phyloP scores from a whole-genome alignment of 2,113 vertebrate species.

The Lamprotornis superbus region DNA sequence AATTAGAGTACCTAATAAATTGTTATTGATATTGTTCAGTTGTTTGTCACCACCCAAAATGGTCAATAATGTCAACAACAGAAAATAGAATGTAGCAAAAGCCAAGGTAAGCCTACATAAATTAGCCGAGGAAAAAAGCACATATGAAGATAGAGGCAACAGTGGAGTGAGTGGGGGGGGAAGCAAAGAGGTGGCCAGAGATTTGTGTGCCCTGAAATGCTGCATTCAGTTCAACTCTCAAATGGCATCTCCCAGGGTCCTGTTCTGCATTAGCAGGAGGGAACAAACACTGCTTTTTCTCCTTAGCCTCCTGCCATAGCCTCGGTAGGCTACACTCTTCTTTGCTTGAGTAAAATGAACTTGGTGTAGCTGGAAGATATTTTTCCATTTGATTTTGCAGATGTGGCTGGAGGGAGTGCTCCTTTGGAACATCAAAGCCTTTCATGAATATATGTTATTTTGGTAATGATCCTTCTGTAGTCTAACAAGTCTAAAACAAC shows the following conservation, averaged over 20 bases:
- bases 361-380: background rate
- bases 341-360: background rate
- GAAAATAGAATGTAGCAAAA: background rate
- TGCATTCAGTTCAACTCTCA: accelerated
- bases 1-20: slow-evolving; percentile 55
- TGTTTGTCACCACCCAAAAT: slow-evolving; percentile 30
- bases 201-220: background rate
- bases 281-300: background rate
- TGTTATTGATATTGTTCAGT: background rate
- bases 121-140: background rate
- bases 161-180: background rate
- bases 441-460: background rate
- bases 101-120: background rate
- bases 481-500: background rate
- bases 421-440: slow-evolving; percentile 16
- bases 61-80: slow-evolving; percentile 15
- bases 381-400: slow-evolving; percentile 6
- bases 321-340: background rate
- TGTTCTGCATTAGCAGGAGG: background rate
- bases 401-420: background rate
- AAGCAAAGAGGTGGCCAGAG: background rate
- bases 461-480: background rate
- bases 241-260: background rate
- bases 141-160: background rate
- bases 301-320: background rate